Evolutionary conservation across 2,113 vertebrate species (phyloP).

Genomic region (Actenoides hombroni): DNA sequence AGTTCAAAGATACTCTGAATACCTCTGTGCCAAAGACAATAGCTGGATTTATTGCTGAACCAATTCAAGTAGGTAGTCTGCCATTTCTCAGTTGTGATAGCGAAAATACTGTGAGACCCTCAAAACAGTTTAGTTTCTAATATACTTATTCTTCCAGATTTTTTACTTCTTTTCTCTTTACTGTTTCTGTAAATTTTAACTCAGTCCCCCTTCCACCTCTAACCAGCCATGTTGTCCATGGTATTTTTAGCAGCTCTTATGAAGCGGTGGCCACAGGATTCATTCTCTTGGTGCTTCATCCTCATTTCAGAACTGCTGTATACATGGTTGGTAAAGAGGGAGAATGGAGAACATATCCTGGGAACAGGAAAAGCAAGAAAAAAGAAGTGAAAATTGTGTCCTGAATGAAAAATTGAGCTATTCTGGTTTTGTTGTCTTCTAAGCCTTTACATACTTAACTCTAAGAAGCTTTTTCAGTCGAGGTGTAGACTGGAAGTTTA

Average conservation of each 20-base stretch:
- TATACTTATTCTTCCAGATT: neutral
- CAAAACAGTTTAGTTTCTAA: neutral
- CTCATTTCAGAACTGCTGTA: neutral
- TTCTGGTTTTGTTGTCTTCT: neutral
- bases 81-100: neutral
- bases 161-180: neutral
- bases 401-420: neutral
- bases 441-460: neutral
- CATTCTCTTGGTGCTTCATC: neutral
- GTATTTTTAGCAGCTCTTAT: neutral
- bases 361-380: neutral
- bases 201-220: neutral
- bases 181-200: neutral
- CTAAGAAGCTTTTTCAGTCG: neutral
- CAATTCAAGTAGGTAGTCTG: slow-evolving; percentile 86
- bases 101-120: neutral
- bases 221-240: neutral
- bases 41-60: slow-evolving; percentile 92
- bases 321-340: neutral
- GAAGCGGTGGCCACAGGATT: neutral
- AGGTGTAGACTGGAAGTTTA: neutral
- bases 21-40: slow-evolving; percentile 81
- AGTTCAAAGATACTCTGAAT: slow-evolving; percentile 87
- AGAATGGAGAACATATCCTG: neutral
- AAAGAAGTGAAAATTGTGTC: neutral